phyloP scores from a whole-genome alignment of 1,140 invertebrate genomes.

The Lasaia peninsularis region DNA sequence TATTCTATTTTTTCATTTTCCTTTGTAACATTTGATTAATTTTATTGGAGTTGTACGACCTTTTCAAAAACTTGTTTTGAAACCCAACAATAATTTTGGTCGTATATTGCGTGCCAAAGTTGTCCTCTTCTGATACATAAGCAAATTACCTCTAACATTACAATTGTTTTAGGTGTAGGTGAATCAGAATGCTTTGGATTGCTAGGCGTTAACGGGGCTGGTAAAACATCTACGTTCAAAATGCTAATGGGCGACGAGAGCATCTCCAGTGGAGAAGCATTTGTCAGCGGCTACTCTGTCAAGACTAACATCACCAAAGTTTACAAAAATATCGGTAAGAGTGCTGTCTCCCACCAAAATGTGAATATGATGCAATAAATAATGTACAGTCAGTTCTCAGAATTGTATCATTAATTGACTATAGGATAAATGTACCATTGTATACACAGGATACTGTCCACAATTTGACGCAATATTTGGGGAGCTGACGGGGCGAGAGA shows the following conservation, averaged over 20 bases:
- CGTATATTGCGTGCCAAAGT: too few species aligned
- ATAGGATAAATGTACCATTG: conserved; percentile 8
- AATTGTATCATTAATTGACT: too few species aligned
- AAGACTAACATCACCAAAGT: conserved; percentile 77
- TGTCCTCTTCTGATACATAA: too few species aligned
- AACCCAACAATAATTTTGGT: too few species aligned
- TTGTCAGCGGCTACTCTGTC: conserved; percentile 76
- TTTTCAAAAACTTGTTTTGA: too few species aligned
- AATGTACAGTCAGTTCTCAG: too few species aligned
- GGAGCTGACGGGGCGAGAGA: conserved; percentile 85
- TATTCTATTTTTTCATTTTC: too few species aligned
- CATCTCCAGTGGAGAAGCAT: conserved; percentile 76
- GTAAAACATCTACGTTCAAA: conserved; percentile 92
- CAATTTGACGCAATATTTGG: conserved; percentile 87
- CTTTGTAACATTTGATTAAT: too few species aligned
- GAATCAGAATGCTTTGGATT: conserved; percentile 90
- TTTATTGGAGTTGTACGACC: too few species aligned
- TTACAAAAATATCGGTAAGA: conserved; percentile 72
- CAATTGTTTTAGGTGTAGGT: conserved; percentile 45
- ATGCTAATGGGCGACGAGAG: conserved; percentile 92
- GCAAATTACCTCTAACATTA: too few species aligned
- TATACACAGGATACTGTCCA: conserved; percentile 81
- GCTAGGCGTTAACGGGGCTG: conserved; percentile 91
- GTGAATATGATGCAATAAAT: too few species aligned
- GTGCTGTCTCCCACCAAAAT: too few species aligned